These are phyloP conservation scores for Pandemis cinnamomeana DNA, from an alignment of 2,888 invertebrate genomes.

Conservation along the genomic window DNA sequence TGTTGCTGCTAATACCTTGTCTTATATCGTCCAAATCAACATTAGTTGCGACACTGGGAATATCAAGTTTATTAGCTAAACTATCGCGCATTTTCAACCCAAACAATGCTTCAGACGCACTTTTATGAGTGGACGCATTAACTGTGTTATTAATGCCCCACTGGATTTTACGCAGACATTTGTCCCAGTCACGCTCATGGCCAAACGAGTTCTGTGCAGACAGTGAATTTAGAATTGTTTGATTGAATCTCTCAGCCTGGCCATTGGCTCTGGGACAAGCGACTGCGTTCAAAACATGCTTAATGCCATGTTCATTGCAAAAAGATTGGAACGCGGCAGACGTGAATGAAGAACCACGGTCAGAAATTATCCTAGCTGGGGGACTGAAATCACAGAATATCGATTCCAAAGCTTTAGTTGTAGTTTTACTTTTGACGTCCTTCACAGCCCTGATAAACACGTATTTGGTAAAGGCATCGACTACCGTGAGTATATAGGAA, in stretches of 20 bases:
- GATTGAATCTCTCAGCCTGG: conserved; percentile 1
- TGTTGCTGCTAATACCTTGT: conserved; percentile 18
- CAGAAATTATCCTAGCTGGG: background rate
- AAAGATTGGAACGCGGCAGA: background rate
- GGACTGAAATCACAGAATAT: conserved; percentile 42
- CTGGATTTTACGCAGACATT: conserved; percentile 38
- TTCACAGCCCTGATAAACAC: conserved; percentile 26
- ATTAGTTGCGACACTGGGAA: conserved; percentile 1
- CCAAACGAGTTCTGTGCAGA: conserved; percentile 35
- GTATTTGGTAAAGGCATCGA: conserved; percentile 39
- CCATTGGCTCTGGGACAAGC: too few species aligned
- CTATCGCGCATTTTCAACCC: conserved; percentile 38
- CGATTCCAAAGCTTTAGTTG: conserved; percentile 23
- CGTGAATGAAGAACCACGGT: background rate
- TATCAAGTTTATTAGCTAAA: conserved; percentile 29
- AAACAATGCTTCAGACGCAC: conserved; percentile 41
- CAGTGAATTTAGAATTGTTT: conserved; percentile 39
- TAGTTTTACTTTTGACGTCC: conserved; percentile 29
- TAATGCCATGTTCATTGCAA: conserved; percentile 6
- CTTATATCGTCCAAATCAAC: too few species aligned
- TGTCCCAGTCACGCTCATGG: conserved; percentile 37
- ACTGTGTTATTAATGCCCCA: conserved; percentile 44
- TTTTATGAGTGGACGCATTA: conserved; percentile 37
- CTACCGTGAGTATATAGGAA: conserved; percentile 28
- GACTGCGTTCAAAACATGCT: background rate